Evolutionary conservation across 2,113 vertebrate genomes (phyloP), one percentile per base, ranked within the genome.

Genomic region (Clarias macrocephalus): DNA sequence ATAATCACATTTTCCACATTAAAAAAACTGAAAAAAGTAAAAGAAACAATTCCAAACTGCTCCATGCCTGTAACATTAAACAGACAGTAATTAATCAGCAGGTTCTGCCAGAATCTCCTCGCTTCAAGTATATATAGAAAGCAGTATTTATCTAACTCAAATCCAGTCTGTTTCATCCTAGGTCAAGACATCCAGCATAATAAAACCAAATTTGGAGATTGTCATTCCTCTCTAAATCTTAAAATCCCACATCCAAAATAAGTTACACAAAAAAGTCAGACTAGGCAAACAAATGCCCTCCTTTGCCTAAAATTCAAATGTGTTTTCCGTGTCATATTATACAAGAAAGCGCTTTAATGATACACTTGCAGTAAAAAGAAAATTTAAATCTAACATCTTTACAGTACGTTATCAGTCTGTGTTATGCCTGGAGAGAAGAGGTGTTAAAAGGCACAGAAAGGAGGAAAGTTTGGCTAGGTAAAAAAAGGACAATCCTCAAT

Each of bases 91-190:
- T 2, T 25, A 37, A 13, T 81, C 2, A 12, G 30, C 80, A 62
- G 80, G 57, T 81, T 28, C 28, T 30, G 56, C 19, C 80, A 80
- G 57, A 81, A 59, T 19, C 56, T 80, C n/a, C 3, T 33, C 28
- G 7, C 28, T 80, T 80, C 3, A 54, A 80, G 56, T 80, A 80
- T 33, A 80, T 33, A 80, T 37, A 80, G 28, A 59, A 79, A 11
- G n/a, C 52, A 79, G 77, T 19, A 80, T 80, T 19, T 57, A 80
- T 59, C 19, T 57, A 80, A 80, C 57, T 80, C 77, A 57, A 33
- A 16, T 59, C 54, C 28, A 59, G 57, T 33, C 28, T 2, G 28
- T 30, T 80, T 30, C 21, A 76, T 54, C 42, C 25, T 30, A 18
- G 52, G 8, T 80, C 52, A 80, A 57, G n/a, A 80, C 10, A 80